These are phyloP conservation scores for Cynocephalus volans DNA, from an alignment of 2,113 vertebrate species.

Conservation along the genomic window DNA sequence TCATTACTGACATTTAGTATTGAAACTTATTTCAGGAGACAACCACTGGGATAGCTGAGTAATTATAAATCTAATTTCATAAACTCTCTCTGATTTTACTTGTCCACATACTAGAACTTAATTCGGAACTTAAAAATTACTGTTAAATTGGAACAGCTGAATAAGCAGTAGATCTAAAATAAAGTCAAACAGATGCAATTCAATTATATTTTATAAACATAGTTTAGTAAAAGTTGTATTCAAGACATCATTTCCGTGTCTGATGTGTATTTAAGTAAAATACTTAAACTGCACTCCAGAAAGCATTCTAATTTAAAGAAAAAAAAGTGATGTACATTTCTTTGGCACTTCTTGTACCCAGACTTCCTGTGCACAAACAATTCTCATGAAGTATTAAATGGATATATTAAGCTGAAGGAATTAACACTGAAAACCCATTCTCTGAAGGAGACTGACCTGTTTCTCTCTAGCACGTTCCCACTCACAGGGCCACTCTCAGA, in stretches of 20 bases:
- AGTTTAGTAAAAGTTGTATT: not conserved
- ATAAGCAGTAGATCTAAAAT: not conserved
- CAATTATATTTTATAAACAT: constrained; percentile 28
- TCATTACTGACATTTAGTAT: not conserved
- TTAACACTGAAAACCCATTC: not conserved
- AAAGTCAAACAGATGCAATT: not conserved
- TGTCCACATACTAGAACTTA: constrained; percentile 20
- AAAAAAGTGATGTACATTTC: not conserved
- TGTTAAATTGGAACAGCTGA: constrained; percentile 49
- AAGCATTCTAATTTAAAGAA: not conserved
- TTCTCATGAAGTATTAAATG: not conserved
- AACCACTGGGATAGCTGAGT: not conserved
- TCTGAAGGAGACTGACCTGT: not conserved
- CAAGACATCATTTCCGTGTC: constrained; percentile 10
- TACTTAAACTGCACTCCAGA: not conserved
- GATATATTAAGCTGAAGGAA: not conserved
- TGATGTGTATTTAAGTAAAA: constrained; percentile 26
- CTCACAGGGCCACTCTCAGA: not conserved
- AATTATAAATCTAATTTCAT: constrained; percentile 16
- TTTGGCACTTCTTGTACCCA: not conserved
- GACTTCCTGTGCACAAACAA: not conserved
- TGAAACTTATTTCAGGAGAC: constrained; percentile 37
- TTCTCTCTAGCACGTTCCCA: not conserved
- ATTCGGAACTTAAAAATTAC: constrained; percentile 48
- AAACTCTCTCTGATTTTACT: not conserved